Evolutionary conservation across 2,113 vertebrate genomes (phyloP).

Genomic region (Felis chaus): DNA sequence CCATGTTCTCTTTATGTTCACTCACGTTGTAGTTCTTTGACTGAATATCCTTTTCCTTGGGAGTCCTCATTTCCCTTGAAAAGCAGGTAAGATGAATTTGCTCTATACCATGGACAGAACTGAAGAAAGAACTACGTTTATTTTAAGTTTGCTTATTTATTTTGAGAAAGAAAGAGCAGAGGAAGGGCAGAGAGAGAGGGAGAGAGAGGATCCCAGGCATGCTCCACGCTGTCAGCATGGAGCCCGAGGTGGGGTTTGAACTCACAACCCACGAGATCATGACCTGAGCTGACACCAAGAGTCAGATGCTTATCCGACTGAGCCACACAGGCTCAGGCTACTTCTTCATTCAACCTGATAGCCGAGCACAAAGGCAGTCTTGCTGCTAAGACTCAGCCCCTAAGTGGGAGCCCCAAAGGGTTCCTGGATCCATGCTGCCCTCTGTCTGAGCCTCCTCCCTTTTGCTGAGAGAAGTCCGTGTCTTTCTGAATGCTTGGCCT

Average conservation of each 20-base stretch:
- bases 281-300: too few species aligned
- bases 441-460: background rate
- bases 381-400: background rate
- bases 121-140: background rate
- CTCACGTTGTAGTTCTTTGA: too few species aligned
- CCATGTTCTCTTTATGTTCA: background rate
- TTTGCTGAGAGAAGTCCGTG: background rate
- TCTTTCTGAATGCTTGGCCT: background rate
- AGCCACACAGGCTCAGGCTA: too few species aligned
- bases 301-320: too few species aligned
- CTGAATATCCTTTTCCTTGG: background rate
- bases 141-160: too few species aligned
- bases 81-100: background rate
- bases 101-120: background rate
- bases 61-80: background rate
- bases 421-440: too few species aligned
- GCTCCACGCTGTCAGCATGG: too few species aligned
- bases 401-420: background rate
- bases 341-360: background rate
- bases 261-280: too few species aligned
- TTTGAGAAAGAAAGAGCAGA: too few species aligned
- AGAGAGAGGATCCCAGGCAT: too few species aligned
- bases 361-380: background rate
- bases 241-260: too few species aligned
- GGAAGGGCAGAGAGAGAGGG: too few species aligned